phyloP scores from a whole-genome alignment of 2,113 vertebrate species.

The Tonatia bakeri region DNA sequence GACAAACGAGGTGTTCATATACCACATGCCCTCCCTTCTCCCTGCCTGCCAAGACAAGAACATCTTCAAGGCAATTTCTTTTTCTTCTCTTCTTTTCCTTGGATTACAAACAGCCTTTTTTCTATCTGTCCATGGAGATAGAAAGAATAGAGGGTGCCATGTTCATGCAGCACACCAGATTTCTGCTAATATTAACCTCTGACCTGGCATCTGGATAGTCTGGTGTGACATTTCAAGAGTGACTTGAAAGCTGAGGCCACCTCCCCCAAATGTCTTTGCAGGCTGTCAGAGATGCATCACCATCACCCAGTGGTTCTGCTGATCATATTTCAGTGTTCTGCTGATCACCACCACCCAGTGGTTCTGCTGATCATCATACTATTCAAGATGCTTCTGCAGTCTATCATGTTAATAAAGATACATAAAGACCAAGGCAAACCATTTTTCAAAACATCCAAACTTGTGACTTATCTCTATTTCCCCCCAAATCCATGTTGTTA shows the following conservation, averaged over 20 bases:
- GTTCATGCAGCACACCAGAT: slow-evolving; percentile 26
- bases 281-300: neutral
- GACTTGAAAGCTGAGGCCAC: slow-evolving; percentile 49
- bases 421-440: neutral
- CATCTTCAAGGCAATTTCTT: neutral
- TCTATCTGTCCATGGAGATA: neutral
- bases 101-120: slow-evolving; percentile 44
- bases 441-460: neutral
- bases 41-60: neutral
- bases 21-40: neutral
- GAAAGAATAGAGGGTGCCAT: slow-evolving; percentile 49
- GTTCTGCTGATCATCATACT: neutral
- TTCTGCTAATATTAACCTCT: slow-evolving; percentile 72
- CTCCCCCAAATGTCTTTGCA: neutral
- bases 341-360: neutral
- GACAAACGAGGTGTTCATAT: neutral
- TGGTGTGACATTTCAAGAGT: slow-evolving; percentile 42
- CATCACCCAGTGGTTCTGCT: neutral
- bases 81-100: neutral
- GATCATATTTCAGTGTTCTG: neutral
- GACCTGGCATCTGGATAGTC: slow-evolving; percentile 55
- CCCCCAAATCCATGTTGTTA: neutral
- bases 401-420: neutral
- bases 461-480: neutral
- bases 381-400: neutral